A percentile compares a stretch with the other conserved stretches of the same genome.
phyloP scores from a whole-genome alignment of 2,113 vertebrate species.

The human region GRCh38 chr3:158878501-158879000 shows the following conservation, averaged over 20 bases:
- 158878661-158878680: not conserved
- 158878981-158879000: not conserved
- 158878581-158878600: not conserved
- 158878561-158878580: not conserved
- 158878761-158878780: not conserved
- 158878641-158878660: not conserved
- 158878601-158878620: not conserved
- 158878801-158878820: not conserved
- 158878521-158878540: not conserved
- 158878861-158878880: not conserved
- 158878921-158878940: not conserved
- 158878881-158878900: not conserved
- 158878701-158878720: not conserved
- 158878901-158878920: not conserved
- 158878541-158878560: not conserved
- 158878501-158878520: not conserved
- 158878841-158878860: not conserved
- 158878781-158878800: not conserved
- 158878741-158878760: not conserved
- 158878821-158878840: not conserved
- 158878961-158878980: not conserved
- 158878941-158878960: not conserved
- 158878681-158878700: not conserved
- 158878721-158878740: not conserved
- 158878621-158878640: not conserved